Evolutionary conservation across 2,888 invertebrate genomes (phyloP), one percentile per base, ranked within the genome.

Genomic region (Amiota mariae): DNA sequence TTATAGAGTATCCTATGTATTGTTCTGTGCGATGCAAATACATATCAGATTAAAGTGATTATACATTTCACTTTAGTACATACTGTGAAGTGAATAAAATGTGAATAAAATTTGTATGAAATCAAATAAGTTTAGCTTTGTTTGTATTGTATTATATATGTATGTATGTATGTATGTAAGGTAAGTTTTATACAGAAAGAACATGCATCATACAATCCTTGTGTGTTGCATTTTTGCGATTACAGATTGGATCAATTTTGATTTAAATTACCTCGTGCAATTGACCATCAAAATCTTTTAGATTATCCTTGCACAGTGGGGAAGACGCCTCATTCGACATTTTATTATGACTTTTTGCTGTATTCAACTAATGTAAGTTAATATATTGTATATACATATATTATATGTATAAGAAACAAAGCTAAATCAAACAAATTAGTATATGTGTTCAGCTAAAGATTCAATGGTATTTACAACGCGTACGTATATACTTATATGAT

Each of bases 131-230:
- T 36, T 36, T 36, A 36, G 36, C 36, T 36, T 36, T 36, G 36
- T 36, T 36, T 36, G 36, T 36, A 36, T 36, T 36, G 36, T 36
- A 36, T 36, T 36, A 6, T 36, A 36, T 36, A 36, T 36, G 36
- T 4, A 36, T 36, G 36, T 36, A 6, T 36, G 6, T 36, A 36
- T 36, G 36, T 4, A 36, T 36, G 36, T 51, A n/a, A 51, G 12
- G 2, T 51, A 51, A 51, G 59, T 49, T 54, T 18, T 20, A 46
- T 13, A 48, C 63, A 13, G 13, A 36, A 72, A 72, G 72, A 74
- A 70, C 73, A 73, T 73, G 73, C 73, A 72, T 76, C 82, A 82
- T 81, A 82, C 82, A 77, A 70, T 73, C 20, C 70, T 72, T 20
- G 46, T 51, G 36, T 6, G 9, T 20, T 59, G 9, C 9, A 11